These are phyloP conservation scores for Oreohelix idahoensis DNA, from an alignment of 1,140 invertebrate genomes.

Conservation along the genomic window DNA sequence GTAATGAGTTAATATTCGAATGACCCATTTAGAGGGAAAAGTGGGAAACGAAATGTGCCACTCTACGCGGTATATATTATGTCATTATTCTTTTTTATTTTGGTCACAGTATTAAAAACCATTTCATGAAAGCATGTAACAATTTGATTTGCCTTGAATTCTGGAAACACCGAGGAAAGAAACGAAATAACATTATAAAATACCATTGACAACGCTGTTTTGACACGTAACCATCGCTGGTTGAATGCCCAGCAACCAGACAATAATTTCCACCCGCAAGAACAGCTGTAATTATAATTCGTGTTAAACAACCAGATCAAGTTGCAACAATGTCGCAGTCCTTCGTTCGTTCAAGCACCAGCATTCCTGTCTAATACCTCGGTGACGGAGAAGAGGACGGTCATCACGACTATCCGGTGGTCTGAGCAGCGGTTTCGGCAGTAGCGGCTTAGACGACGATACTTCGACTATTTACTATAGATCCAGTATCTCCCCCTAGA, in stretches of 20 bases:
- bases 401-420: slow-evolving; percentile 59
- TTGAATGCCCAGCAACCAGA: background rate
- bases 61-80: too few species aligned
- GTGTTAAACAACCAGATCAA: background rate
- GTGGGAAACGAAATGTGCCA: too few species aligned
- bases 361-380: slow-evolving; percentile 25
- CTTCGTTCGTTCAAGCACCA: slow-evolving; percentile 10
- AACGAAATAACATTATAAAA: too few species aligned
- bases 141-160: too few species aligned
- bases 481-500: slow-evolving; percentile 52
- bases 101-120: too few species aligned
- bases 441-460: slow-evolving; percentile 31
- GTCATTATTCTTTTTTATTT: too few species aligned
- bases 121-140: too few species aligned
- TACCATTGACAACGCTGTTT: too few species aligned
- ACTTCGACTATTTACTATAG: slow-evolving; percentile 52
- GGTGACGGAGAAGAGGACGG: slow-evolving; percentile 64
- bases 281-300: background rate
- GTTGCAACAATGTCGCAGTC: slow-evolving; percentile 14
- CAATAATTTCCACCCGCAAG: background rate
- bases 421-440: slow-evolving; percentile 27
- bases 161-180: too few species aligned
- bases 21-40: too few species aligned
- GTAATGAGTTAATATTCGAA: too few species aligned
- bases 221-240: background rate